These are phyloP conservation scores for Carcharodon carcharias DNA, from an alignment of 2,797 vertebrate species.

Conservation along the genomic window DNA sequence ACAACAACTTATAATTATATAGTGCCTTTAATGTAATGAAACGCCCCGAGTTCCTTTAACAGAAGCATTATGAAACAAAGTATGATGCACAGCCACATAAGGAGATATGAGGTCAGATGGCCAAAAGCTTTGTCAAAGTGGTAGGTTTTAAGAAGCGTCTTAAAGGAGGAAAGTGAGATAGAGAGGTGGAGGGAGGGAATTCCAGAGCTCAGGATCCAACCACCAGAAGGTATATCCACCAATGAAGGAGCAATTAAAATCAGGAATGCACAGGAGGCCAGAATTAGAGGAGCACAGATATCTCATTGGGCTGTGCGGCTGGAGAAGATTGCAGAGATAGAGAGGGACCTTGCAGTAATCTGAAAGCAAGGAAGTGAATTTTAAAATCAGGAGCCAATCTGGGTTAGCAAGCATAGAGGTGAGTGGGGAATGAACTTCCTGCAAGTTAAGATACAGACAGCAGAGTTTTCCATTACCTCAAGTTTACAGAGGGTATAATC, in stretches of 20 bases:
- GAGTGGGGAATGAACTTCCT: neutral
- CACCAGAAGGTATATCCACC: neutral
- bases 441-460: neutral
- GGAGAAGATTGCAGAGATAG: neutral
- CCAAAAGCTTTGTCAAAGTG: no score
- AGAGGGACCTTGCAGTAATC: neutral
- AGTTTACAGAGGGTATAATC: neutral
- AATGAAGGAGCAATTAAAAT: neutral
- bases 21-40: neutral
- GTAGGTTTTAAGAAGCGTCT: no score
- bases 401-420: neutral
- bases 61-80: neutral
- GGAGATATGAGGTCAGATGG: no score
- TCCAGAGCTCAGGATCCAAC: neutral
- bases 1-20: no score
- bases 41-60: no score
- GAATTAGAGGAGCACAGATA: neutral
- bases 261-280: neutral
- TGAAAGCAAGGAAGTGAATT: neutral
- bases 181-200: neutral
- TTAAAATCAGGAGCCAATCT: neutral
- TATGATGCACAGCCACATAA: neutral
- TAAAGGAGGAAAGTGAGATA: neutral
- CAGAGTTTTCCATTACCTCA: neutral
- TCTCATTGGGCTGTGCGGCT: neutral